Conservation (phyloP, 2,113 vertebrate species). For the Trachemys scripta region DNA sequence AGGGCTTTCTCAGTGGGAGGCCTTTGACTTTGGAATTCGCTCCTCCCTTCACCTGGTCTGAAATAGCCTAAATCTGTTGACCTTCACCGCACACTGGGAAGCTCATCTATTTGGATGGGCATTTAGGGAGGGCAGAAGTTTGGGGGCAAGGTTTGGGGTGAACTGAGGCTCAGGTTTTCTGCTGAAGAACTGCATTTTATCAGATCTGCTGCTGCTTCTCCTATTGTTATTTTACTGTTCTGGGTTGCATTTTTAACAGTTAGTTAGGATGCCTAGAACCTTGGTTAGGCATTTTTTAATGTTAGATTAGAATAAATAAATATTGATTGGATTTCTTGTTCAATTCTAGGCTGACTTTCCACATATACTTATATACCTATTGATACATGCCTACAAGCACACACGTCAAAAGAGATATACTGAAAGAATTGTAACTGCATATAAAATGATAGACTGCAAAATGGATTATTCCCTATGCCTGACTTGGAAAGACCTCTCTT, state of each 20-base stretch:
- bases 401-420: not conserved
- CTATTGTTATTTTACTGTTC: not conserved
- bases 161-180: not conserved
- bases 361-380: accelerated
- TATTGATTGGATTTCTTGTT: not conserved
- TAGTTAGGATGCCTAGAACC: not conserved
- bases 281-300: not conserved
- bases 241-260: not conserved
- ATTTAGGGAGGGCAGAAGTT: accelerated
- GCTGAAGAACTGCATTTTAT: not conserved
- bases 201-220: not conserved
- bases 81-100: not conserved
- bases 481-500: not conserved
- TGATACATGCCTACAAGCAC: not conserved
- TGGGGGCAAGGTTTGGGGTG: not conserved
- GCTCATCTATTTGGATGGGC: accelerated
- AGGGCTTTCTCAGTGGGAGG: not conserved
- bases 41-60: not conserved
- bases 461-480: accelerated
- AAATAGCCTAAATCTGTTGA: not conserved
- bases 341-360: not conserved
- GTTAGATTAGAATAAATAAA: not conserved
- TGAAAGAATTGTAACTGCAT: not conserved
- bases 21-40: not conserved
- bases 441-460: not conserved